A percentile compares a stretch with the other conserved stretches of the same genome.
phyloP scores from a whole-genome alignment of 2,113 vertebrate genomes.

The Dromaius novaehollandiae region DNA sequence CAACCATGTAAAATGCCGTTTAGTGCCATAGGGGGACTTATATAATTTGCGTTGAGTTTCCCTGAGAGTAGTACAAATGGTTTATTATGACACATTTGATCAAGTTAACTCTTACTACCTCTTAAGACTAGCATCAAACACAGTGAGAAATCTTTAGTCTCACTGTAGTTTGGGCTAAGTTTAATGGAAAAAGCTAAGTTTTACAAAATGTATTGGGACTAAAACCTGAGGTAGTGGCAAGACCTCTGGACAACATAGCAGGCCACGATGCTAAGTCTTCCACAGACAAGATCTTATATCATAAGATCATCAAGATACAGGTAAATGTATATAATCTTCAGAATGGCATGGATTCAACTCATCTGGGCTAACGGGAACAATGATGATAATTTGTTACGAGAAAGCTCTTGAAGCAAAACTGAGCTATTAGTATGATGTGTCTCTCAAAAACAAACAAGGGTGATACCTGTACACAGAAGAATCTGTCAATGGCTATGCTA shows the following conservation, averaged over 20 bases:
- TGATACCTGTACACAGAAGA: neutral
- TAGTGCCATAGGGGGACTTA: slow-evolving; percentile 66
- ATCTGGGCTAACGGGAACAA: neutral
- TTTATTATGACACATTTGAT: slow-evolving; percentile 36
- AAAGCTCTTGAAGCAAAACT: neutral
- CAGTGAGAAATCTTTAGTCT: neutral
- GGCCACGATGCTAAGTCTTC: neutral
- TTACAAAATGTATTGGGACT: neutral
- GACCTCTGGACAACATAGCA: neutral
- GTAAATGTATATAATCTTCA: neutral
- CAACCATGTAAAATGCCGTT: slow-evolving; percentile 70
- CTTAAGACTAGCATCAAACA: neutral
- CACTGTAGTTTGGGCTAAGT: neutral
- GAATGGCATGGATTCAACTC: neutral
- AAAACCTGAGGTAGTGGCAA: neutral
- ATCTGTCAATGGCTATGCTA: neutral
- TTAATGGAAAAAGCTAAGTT: neutral
- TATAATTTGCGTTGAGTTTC: slow-evolving; percentile 56
- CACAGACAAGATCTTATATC: neutral
- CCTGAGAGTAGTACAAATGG: slow-evolving; percentile 47
- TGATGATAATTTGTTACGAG: neutral
- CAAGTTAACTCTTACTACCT: slow-evolving; percentile 24
- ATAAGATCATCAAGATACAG: neutral
- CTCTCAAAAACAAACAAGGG: neutral
- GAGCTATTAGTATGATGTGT: neutral